These are phyloP conservation scores for Zygaena filipendulae DNA, from an alignment of 2,888 invertebrate species.

Conservation along the genomic window DNA sequence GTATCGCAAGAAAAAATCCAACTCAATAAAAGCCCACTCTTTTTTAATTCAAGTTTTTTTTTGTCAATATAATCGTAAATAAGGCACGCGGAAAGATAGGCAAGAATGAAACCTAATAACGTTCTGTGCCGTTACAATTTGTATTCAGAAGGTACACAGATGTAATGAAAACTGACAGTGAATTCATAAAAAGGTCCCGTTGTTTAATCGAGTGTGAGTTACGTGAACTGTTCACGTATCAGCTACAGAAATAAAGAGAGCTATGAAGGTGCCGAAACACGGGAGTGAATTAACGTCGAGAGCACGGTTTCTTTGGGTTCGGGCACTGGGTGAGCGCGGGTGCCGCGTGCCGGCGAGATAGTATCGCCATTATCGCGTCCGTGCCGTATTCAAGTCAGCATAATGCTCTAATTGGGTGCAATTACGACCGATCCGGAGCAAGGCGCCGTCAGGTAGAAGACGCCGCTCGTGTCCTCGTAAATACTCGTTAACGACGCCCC, in stretches of 20 bases:
- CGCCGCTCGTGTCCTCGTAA: constrained; percentile 49
- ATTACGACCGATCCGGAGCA: constrained; percentile 58
- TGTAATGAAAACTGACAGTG: constrained; percentile 39
- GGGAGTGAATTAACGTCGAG: constrained; percentile 51
- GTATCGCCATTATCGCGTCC: constrained; percentile 55
- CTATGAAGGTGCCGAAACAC: constrained; percentile 41
- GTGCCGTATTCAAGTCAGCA: constrained; percentile 65
- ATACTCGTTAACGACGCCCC: constrained; percentile 63
- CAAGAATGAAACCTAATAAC: too few relatives aligned
- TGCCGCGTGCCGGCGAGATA: too few relatives aligned
- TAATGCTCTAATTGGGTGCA: constrained; percentile 67
- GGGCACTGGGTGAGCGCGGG: too few relatives aligned
- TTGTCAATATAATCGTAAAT: too few relatives aligned
- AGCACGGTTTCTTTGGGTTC: constrained; percentile 44
- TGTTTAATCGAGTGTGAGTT: constrained; percentile 60
- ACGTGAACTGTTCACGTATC: constrained; percentile 51
- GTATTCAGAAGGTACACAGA: constrained; percentile 12
- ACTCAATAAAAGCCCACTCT: too few relatives aligned
- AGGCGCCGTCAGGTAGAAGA: constrained; percentile 58
- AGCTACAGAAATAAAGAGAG: constrained; percentile 43
- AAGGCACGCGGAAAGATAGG: too few relatives aligned
- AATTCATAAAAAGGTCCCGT: constrained; percentile 42
- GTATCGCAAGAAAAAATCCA: too few relatives aligned
- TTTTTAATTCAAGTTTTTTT: too few relatives aligned
- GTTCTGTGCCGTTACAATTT: constrained; percentile 4